phyloP scores from a whole-genome alignment of 2,113 vertebrate genomes.

The Cynocephalus volans region DNA sequence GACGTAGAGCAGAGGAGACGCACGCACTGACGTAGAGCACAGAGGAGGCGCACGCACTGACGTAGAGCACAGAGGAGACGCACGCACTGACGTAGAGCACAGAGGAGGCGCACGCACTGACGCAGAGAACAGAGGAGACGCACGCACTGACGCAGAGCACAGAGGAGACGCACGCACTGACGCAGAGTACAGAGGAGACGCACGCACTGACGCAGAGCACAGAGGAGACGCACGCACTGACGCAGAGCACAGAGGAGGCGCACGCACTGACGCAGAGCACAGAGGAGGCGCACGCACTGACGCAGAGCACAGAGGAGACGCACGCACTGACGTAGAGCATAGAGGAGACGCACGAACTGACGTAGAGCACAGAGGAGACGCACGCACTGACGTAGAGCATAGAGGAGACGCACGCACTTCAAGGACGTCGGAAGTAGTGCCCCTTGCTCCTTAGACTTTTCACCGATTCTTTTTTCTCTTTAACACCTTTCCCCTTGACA shows the following conservation, averaged over 20 bases:
- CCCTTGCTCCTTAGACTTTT: not conserved
- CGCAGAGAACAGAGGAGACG: too few relatives aligned
- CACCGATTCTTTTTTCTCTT: not conserved
- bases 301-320: fast-evolving
- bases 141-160: fast-evolving
- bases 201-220: fast-evolving
- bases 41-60: too few relatives aligned
- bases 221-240: not conserved
- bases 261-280: too few relatives aligned
- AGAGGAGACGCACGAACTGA: fast-evolving
- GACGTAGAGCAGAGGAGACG: fast-evolving
- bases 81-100: fast-evolving
- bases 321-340: fast-evolving
- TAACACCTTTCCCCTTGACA: not conserved
- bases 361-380: fast-evolving
- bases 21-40: too few relatives aligned
- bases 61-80: fast-evolving
- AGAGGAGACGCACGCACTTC: not conserved
- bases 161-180: not conserved
- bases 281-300: too few relatives aligned
- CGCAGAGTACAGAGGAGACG: too few relatives aligned
- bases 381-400: fast-evolving
- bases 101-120: fast-evolving
- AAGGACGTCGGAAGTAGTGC: too few relatives aligned
- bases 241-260: fast-evolving